phyloP scores from a whole-genome alignment of 2,797 vertebrate species.

The Esox lucius region DNA sequence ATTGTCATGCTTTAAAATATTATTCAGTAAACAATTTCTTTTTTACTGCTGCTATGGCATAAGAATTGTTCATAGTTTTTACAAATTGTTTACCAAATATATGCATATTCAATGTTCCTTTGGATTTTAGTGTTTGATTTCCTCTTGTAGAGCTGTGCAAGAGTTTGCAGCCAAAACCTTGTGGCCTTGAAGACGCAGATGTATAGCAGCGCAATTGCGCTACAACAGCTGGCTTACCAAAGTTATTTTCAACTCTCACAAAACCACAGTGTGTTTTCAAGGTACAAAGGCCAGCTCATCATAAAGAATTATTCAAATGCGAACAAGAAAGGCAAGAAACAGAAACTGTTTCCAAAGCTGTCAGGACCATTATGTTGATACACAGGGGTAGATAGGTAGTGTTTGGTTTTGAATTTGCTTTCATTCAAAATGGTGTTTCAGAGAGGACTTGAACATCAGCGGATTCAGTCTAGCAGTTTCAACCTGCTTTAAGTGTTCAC shows the following conservation, averaged over 20 bases:
- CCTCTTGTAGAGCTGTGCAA: constrained; percentile 4
- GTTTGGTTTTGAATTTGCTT: constrained; percentile 8
- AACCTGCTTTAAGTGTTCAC: constrained; percentile 28
- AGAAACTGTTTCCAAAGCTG: constrained; percentile 29
- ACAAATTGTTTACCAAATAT: constrained; percentile 10
- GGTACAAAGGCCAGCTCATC: constrained; percentile 12
- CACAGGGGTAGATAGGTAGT: constrained; percentile 13
- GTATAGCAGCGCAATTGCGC: not conserved
- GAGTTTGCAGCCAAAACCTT: not conserved
- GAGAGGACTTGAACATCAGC: not conserved
- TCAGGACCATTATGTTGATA: constrained; percentile 9
- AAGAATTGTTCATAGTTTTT: constrained; percentile 19
- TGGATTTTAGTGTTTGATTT: not conserved
- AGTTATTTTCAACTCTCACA: constrained; percentile 16
- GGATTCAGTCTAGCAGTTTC: constrained; percentile 21
- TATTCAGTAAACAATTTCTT: constrained; percentile 19
- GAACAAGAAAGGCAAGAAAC: constrained; percentile 26
- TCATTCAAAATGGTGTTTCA: constrained; percentile 1
- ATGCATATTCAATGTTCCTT: not conserved
- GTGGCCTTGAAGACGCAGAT: not conserved
- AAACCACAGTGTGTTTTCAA: constrained; percentile 21
- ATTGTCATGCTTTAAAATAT: not conserved
- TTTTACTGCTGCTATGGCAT: not conserved
- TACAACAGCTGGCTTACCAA: constrained; percentile 7
- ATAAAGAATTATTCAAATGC: constrained; percentile 29